These are phyloP conservation scores for Dromas ardeola DNA, from an alignment of 2,113 vertebrate genomes.

Conservation along the genomic window DNA sequence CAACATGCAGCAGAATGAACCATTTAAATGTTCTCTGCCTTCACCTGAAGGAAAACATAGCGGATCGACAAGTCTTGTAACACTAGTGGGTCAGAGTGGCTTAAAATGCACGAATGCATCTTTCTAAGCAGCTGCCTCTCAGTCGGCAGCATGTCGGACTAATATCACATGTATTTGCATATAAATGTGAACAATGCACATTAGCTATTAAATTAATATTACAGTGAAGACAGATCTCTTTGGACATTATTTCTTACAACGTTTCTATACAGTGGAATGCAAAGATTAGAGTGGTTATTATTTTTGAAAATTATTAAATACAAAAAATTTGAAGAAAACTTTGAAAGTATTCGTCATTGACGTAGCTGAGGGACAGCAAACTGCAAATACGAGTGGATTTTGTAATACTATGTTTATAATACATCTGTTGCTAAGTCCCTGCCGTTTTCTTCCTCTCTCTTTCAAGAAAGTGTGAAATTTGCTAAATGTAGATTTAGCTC, in stretches of 20 bases:
- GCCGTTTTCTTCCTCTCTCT: not conserved
- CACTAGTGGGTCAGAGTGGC: not conserved
- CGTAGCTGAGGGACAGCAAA: not conserved
- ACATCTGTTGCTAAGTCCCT: not conserved
- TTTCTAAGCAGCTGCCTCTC: not conserved
- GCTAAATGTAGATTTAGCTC: not conserved
- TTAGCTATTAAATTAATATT: constrained; percentile 23
- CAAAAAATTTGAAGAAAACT: not conserved
- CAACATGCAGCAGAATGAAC: not conserved
- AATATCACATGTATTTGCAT: not conserved
- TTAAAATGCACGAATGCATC: not conserved
- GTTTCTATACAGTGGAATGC: not conserved
- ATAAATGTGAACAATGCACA: not conserved
- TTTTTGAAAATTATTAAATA: not conserved
- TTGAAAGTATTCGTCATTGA: not conserved
- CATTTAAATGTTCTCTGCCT: not conserved
- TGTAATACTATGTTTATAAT: not conserved
- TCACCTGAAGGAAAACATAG: not conserved
- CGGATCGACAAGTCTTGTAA: not conserved
- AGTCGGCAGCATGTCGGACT: not conserved
- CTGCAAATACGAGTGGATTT: not conserved
- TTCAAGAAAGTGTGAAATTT: not conserved
- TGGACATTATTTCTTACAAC: not conserved
- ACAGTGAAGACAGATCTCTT: not conserved
- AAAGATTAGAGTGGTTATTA: not conserved